Base-by-base conservation (phyloP, 2,797 vertebrate genomes). In the Stomatorhinus walkeri region DNA sequence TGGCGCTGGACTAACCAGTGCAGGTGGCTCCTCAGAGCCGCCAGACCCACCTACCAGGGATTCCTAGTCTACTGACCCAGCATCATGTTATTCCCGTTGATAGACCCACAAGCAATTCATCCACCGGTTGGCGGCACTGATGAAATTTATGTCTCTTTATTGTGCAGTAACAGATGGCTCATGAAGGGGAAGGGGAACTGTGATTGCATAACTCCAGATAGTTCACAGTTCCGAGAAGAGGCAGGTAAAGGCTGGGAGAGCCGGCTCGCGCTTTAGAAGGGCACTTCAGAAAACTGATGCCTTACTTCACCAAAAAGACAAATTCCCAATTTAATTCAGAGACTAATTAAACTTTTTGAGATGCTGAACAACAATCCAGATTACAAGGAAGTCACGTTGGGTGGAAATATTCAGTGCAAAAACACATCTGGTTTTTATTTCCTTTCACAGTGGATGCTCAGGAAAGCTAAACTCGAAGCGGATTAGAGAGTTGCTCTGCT, bases 111-210 rank as follows among this genome's bases (percentile, higher is more conserved):
- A 68, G 61, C 95, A 95, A 96, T 95, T 96, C 95, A 95, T 94
- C 92, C 52, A 40, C 89, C 88, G 91, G 92, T 91, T 92, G 91
- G 54, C 88, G 91, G 90, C 92, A 93, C 92, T 89, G 76, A 56
- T 92, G 90, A 93, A 96, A 96, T 94, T 93, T 93, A 96, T 96
- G 94, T 92, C 91, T 93, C 94, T 95, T 95, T 95, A 94, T 95
- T 95, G 94, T 92, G 94, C 95, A 95, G 95, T 95, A 96, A 96
- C 94, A 91, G 93, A 93, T 91, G 90, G 92, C 94, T 95, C 93
- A 96, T 93, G 94, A 95, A 93, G 90, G 92, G 36, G 10, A 22
- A 51, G 48, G 83, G 9, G n/a, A 51, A 89, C 93, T 91, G 92
- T 94, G 94, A 95, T 95, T 94, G 94, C 93, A 94, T 95, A 94